Base-by-base conservation (phyloP, 2,888 invertebrate genomes). In the Lagria hirta region DNA sequence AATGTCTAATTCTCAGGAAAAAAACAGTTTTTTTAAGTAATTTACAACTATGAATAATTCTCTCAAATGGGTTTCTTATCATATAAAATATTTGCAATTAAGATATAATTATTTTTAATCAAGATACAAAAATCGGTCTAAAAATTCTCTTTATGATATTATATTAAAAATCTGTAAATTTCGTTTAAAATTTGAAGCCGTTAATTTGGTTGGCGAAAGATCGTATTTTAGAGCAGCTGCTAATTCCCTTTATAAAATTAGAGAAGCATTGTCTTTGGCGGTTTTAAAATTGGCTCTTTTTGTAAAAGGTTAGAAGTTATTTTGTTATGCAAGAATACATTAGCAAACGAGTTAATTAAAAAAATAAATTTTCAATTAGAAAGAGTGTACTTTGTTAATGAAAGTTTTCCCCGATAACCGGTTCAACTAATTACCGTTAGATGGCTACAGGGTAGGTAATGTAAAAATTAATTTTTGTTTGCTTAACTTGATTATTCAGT, bases 311-410 rank as follows among this genome's bases (percentile, higher is more conserved):
- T 27, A 37, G 13, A 21, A 27, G 27, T 42, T 34, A 34, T 42
- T 42, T 34, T 33, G 34, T 28, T 42, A 33, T 33, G 42, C 34
- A 42, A 34, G 34, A 34, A 43, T 43, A 50, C 49, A 51, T 54
- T 54, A 53, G 46, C 52, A 44, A 49, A 38, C 53, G 57, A 53
- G 61, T 59, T 64, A 62, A 64, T 64, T 62, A 62, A 64, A 64
- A 64, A 62, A 61, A 62, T 61, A 60, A 61, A 62, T 62, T 61
- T 64, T 62, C 62, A 62, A 62, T 62, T 62, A 61, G 62, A 58
- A 57, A 55, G 57, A 62, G 62, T 64, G 64, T 64, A 61, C 60
- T 62, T 59, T 61, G 64, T 61, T 64, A 62, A 64, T 62, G 64
- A 62, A 64, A 62, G 55, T 61, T 60, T 59, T 58, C 58, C 55